phyloP scores from a whole-genome alignment of 2,113 vertebrate genomes.

The Jacana jacana region DNA sequence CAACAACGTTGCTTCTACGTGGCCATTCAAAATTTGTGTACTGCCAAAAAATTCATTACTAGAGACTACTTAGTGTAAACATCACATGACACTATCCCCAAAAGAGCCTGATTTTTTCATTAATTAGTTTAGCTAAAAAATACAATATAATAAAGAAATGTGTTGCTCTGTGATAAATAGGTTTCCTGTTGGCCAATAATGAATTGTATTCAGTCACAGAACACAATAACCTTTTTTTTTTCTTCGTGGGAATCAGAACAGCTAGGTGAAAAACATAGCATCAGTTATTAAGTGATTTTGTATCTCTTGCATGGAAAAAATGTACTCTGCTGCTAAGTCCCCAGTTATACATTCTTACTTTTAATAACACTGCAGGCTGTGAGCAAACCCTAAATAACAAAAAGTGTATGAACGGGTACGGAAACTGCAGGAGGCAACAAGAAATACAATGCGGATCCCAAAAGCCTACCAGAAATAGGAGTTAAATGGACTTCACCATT shows the following conservation, averaged over 20 bases:
- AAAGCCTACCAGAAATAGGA: neutral
- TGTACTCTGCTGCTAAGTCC: neutral
- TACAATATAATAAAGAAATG: constrained; percentile 55
- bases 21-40: constrained; percentile 52
- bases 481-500: neutral
- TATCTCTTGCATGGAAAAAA: neutral
- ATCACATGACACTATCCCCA: constrained; percentile 62
- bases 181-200: constrained; percentile 9
- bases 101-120: constrained; percentile 71
- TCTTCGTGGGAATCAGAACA: constrained; percentile 14
- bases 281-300: neutral
- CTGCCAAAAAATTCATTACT: constrained; percentile 74
- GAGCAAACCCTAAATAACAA: neutral
- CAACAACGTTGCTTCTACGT: constrained; percentile 20
- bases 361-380: neutral
- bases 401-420: neutral
- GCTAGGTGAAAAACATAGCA: neutral
- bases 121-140: constrained; percentile 75
- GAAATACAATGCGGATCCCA: neutral
- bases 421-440: neutral
- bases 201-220: constrained; percentile 1
- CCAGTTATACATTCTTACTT: neutral
- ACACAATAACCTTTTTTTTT: neutral
- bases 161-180: neutral
- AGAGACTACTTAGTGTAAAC: constrained; percentile 63